These are phyloP conservation scores for Aphaenogaster rudis DNA, from an alignment of 1,140 invertebrate genomes.

Conservation along the genomic window DNA sequence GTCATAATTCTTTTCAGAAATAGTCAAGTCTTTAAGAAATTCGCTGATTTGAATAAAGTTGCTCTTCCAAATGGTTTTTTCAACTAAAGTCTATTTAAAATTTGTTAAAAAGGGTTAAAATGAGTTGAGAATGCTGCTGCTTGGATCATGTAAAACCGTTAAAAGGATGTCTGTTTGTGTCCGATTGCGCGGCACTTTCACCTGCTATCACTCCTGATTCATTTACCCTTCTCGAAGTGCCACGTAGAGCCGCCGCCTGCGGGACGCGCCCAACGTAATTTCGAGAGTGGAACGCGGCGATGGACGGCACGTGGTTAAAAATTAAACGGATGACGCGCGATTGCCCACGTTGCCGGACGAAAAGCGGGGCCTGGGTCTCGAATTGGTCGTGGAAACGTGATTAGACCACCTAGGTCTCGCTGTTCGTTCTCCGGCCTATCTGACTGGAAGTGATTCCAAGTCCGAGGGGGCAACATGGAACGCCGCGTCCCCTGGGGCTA, in stretches of 20 bases:
- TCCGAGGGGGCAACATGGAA: slow-evolving; percentile 45
- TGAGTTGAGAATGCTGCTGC: neutral
- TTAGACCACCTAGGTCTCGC: slow-evolving; percentile 40
- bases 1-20: neutral
- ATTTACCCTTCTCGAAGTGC: neutral
- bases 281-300: slow-evolving; percentile 58
- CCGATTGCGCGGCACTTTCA: neutral
- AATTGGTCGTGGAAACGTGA: slow-evolving; percentile 67
- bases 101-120: neutral
- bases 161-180: neutral
- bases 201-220: neutral
- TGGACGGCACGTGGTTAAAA: slow-evolving; percentile 65
- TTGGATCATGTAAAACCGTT: neutral
- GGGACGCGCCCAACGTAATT: slow-evolving; percentile 55
- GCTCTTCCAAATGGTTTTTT: neutral
- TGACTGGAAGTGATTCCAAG: slow-evolving; percentile 60
- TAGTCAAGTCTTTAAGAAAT: neutral
- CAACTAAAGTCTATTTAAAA: neutral
- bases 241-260: slow-evolving; percentile 22
- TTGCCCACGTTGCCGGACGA: slow-evolving; percentile 54
- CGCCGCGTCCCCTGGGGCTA: slow-evolving; percentile 26
- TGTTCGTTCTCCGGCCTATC: slow-evolving; percentile 38
- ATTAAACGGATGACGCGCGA: slow-evolving; percentile 68
- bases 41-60: neutral
- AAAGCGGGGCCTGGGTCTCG: neutral